Percentiles rank a stretch among this genome's conserved stretches.
These are phyloP conservation scores for Euclidia mi DNA, from an alignment of 2,888 invertebrate genomes.

Conservation along the genomic window DNA sequence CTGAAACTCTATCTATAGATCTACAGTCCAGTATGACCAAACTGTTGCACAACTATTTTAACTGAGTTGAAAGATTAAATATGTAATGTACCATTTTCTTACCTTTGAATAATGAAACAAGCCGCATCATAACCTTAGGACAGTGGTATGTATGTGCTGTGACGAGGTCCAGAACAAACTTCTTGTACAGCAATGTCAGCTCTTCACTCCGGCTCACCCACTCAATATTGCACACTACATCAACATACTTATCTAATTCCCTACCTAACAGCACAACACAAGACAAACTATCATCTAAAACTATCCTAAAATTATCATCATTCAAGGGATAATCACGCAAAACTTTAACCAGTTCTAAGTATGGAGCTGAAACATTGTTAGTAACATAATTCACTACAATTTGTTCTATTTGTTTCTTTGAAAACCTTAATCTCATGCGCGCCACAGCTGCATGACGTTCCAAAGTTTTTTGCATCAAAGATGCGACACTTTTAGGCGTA, in stretches of 20 bases:
- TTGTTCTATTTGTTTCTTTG: conserved; percentile 82
- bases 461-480: conserved; percentile 83
- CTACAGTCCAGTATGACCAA: too few relatives aligned
- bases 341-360: conserved; percentile 84
- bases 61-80: background rate
- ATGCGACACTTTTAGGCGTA: conserved; percentile 79
- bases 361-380: conserved; percentile 76
- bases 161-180: conserved; percentile 77
- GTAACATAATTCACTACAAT: conserved; percentile 78
- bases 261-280: conserved; percentile 80
- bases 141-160: conserved; percentile 86
- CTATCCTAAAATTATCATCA: conserved; percentile 80
- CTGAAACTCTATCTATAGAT: too few relatives aligned
- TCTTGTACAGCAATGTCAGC: conserved; percentile 73
- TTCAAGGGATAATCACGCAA: conserved; percentile 79
- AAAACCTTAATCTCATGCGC: conserved; percentile 80
- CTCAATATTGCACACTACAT: conserved; percentile 76
- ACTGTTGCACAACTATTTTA: too few relatives aligned
- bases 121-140: conserved; percentile 72
- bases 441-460: conserved; percentile 78
- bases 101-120: conserved; percentile 84
- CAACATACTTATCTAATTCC: conserved; percentile 78
- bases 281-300: conserved; percentile 80
- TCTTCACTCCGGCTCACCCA: conserved; percentile 76
- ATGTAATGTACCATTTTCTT: conserved; percentile 31